Base-by-base conservation (phyloP, 1,140 invertebrate species). In the Euglossa dilemma region DNA sequence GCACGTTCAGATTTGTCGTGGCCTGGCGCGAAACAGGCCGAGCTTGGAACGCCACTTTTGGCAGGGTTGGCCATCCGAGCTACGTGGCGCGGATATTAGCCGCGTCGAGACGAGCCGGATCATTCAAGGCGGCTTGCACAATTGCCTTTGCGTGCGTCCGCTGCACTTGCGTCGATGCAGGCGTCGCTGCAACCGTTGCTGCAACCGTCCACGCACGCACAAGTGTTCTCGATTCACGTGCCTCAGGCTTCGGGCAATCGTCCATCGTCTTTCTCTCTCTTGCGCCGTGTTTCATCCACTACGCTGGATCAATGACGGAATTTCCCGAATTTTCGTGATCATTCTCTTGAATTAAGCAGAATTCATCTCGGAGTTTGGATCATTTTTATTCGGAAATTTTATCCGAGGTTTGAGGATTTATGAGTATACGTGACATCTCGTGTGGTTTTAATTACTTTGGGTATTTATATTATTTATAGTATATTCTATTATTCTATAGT, bases 11-110 rank as follows among this genome's bases (percentile, higher is more conserved):
- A 43, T 59, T 63, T 66, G 18, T 64, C 71, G 71, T 71, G 18
- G 79, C 52, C 71, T 28, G 56, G 52, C 50, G 45, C 36, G 54
- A 47, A 67, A 73, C 70, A 59, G 0, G 28, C 36, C 36, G 64
- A 43, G 11, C 59, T 59, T n/a, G 43, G 14, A 83, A 83, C 74
- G 80, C 80, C 80, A 63, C 47, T 83, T 83, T 83, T 83, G 80
- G 74, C 80, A 59, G 28, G 16, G 2, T 23, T 3, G 14, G 20
- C 61, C 20, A 76, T 83, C 36, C 6, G 63, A 36, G 12, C 28
- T 45, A 70, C 64, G 80, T 57, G 72, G 70, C 70, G 64, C 64
- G 52, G 63, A 69, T 76, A 67, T 80, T 47, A 57, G 43, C n/a
- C 70, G 70, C 43, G 20, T 66, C 64, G 64, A 45, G 64, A 45